Percentiles rank a stretch among this genome's conserved stretches.
These are phyloP conservation scores for Ctenodactylus gundi DNA, from an alignment of 2,113 vertebrate genomes.

Conservation along the genomic window DNA sequence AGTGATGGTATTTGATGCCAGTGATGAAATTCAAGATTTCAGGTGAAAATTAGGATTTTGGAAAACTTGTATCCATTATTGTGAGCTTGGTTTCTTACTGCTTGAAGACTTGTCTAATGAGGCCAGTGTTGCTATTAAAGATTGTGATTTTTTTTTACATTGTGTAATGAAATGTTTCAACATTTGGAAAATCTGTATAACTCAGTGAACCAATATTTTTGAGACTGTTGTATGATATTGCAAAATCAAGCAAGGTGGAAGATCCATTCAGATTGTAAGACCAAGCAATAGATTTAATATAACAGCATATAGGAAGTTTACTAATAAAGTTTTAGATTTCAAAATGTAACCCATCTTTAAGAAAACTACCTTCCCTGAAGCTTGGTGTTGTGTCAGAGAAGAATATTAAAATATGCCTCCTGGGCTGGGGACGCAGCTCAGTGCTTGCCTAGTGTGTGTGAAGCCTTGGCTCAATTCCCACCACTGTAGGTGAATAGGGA, in stretches of 20 bases:
- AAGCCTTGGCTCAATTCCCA: background rate
- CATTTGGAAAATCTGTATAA: background rate
- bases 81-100: conserved; percentile 9
- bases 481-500: background rate
- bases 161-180: background rate
- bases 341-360: conserved; percentile 15
- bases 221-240: background rate
- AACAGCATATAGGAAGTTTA: background rate
- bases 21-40: conserved; percentile 16
- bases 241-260: conserved; percentile 18
- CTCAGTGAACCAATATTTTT: background rate
- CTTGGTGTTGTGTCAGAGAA: background rate
- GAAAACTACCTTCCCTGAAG: background rate
- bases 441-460: background rate
- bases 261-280: background rate
- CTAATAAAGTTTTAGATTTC: background rate
- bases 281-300: background rate
- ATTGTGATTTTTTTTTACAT: background rate
- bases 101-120: background rate
- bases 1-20: background rate
- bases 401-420: background rate
- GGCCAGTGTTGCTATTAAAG: background rate
- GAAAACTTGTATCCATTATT: background rate
- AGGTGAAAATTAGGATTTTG: conserved; percentile 9
- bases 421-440: background rate